Evolutionary conservation across 2,113 vertebrate species (phyloP), one percentile per base, ranked within the genome.

Genomic region (Tachysurus fulvidraco): DNA sequence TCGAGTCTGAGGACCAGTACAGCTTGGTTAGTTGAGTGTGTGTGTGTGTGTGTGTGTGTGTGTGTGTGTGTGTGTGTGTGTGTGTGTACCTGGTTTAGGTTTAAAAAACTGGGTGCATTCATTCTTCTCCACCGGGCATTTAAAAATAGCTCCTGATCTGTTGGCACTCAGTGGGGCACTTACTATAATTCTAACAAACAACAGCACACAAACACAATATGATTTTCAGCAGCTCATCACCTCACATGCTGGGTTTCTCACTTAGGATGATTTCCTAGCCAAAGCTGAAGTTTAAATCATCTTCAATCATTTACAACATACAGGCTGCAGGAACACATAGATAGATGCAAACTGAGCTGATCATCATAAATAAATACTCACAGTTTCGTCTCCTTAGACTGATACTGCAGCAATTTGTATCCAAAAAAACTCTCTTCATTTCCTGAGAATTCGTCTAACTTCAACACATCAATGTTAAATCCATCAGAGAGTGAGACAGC

Each of bases 401-500:
- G 59, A 82, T 82, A 82, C 14, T 82, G 80, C 59, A 82, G 16
- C 57, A 82, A 11, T 64, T 23, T 82, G 46, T 82, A 82, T 25
- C 80, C 80, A 46, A 82, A 82, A 62, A n/a, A 82, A 2, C 64
- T 41, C 41, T 82, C 80, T 17, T 82, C n/a, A 64, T 28, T 16
- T 46, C 59, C 80, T 1, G 7, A 9, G 80, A 82, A 82, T 4
- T 10, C 0, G 12, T 62, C 80, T 16, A 59, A 13, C 13, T 64
- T 46, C n/a, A 17, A 8, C 36, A 82, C 41, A 2, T 82, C 80
- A 46, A 82, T n/a, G 14, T 82, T 82, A 82, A 82, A 82, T 3
- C 57, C 80, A 64, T n/a, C 59, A 50, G 80, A 82, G 59, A 46
- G 59, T 82, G 80, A 82, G 59, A 82, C 59, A 82, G 36, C 80